These are phyloP conservation scores for Ophraella communa DNA, from an alignment of 2,888 invertebrate genomes.

Conservation along the genomic window DNA sequence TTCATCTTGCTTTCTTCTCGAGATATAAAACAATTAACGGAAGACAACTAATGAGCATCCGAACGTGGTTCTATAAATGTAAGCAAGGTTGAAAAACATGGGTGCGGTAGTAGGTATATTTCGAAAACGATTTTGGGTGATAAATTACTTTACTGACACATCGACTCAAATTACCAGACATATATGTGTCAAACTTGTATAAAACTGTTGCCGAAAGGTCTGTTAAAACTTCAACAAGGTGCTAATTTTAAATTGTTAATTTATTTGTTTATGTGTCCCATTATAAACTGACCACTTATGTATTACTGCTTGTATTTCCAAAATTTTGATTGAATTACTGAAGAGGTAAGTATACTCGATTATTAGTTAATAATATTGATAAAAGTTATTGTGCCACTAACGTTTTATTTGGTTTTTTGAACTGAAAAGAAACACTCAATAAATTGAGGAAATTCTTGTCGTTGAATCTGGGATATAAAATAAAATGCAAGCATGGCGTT, in stretches of 20 bases:
- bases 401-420: constrained; percentile 1
- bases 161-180: constrained; percentile 26
- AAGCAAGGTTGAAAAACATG: constrained; percentile 27
- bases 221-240: not conserved
- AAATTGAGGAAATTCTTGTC: constrained; percentile 2
- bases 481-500: constrained; percentile 3
- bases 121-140: constrained; percentile 31
- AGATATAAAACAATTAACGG: constrained; percentile 37
- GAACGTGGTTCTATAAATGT: constrained; percentile 35
- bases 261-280: not conserved
- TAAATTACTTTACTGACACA: constrained; percentile 30
- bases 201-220: not conserved
- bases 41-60: constrained; percentile 35
- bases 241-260: not conserved
- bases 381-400: no score
- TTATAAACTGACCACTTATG: not conserved
- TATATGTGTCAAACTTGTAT: constrained; percentile 25
- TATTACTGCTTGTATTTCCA: not conserved
- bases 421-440: not conserved
- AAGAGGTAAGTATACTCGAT: no score
- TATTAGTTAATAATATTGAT: no score
- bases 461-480: not conserved
- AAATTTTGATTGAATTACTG: not conserved
- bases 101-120: constrained; percentile 18
- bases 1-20: constrained; percentile 8